Evolutionary conservation across 2,113 vertebrate species (phyloP).

Genomic region (Cyprinodon variegatus): DNA sequence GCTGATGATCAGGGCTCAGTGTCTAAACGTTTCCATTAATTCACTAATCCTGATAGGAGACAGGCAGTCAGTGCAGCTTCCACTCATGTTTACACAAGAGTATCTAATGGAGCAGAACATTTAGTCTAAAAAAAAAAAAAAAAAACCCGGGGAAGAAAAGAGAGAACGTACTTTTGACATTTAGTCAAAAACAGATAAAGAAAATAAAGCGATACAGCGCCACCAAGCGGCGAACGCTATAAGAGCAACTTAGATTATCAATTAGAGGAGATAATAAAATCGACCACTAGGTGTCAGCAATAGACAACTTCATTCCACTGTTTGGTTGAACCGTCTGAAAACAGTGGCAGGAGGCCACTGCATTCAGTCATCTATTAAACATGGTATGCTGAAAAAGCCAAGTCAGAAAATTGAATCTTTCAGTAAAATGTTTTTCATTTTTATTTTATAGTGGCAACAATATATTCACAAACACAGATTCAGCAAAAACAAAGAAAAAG

Average conservation of each 20-base stretch:
- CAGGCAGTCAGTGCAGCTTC: slow-evolving; percentile 39
- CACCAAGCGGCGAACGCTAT: slow-evolving; percentile 34
- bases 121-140: neutral
- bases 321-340: neutral
- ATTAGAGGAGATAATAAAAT: neutral
- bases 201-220: slow-evolving; percentile 24
- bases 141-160: no score
- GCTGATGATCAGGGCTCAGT: slow-evolving; percentile 78
- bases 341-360: neutral
- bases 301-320: neutral
- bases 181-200: neutral
- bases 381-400: neutral
- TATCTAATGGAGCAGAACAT: neutral
- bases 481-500: neutral
- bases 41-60: slow-evolving; percentile 74
- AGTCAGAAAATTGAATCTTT: neutral
- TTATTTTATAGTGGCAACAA: neutral
- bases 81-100: slow-evolving; percentile 24
- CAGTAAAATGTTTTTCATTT: neutral
- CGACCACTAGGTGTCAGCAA: slow-evolving; percentile 51
- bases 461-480: neutral
- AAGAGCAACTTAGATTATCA: neutral
- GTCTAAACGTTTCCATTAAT: slow-evolving; percentile 76
- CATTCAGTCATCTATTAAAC: slow-evolving; percentile 7
- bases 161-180: neutral